Evolutionary conservation across 1,140 invertebrate genomes (phyloP).

Genomic region (Zaprionus davidi): DNA sequence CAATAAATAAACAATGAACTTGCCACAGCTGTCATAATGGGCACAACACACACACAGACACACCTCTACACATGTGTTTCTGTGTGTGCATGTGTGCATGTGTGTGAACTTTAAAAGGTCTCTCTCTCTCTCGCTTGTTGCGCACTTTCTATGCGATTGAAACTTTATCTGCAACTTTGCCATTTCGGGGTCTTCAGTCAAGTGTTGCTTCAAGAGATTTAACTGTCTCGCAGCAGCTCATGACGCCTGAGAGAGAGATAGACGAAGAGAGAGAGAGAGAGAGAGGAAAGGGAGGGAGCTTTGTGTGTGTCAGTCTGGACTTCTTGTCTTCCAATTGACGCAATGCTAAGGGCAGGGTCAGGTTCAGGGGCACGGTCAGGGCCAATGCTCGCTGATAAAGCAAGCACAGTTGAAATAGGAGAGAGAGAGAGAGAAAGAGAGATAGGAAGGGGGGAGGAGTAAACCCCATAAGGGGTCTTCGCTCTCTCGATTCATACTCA

Average conservation of each 20-base stretch:
- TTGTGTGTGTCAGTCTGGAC: neutral
- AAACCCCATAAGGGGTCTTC: neutral
- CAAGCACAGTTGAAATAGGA: neutral
- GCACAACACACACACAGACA: neutral
- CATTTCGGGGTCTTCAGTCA: slow-evolving; percentile 12
- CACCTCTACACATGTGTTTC: neutral
- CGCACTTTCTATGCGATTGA: neutral
- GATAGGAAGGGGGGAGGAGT: neutral
- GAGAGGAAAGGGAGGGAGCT: neutral
- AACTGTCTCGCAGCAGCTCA: slow-evolving; percentile 15
- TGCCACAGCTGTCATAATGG: slow-evolving; percentile 4
- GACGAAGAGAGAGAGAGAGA: neutral
- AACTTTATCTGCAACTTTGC: neutral
- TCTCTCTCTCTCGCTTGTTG: slow-evolving; percentile 15
- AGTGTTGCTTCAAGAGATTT: slow-evolving; percentile 13
- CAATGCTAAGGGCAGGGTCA: neutral
- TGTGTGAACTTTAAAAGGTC: neutral
- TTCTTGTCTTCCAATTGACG: neutral
- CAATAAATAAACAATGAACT: slow-evolving; percentile 10
- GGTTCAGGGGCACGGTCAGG: neutral
- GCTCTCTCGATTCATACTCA: slow-evolving; percentile 5
- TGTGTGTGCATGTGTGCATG: neutral
- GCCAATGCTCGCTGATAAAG: neutral
- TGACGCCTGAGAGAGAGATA: neutral
- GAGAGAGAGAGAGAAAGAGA: neutral